A percentile compares a stretch with the other conserved stretches of the same genome.
phyloP scores from a whole-genome alignment of 2,113 vertebrate genomes.

The Psilopsiagon aymara region DNA sequence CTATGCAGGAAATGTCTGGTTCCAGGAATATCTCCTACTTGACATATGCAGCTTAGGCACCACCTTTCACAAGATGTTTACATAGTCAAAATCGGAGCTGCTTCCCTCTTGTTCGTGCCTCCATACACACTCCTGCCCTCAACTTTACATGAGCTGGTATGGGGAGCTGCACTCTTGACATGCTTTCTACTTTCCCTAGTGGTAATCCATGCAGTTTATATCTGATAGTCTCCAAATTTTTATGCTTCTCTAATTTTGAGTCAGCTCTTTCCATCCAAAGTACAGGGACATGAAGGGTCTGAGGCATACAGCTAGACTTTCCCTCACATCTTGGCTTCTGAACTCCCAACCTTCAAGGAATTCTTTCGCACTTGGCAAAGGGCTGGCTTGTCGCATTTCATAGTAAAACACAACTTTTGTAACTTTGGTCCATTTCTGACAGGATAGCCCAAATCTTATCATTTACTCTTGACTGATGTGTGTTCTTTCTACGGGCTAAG shows the following conservation, averaged over 20 bases:
- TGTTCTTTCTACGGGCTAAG: not conserved
- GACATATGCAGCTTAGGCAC: not conserved
- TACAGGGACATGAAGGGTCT: not conserved
- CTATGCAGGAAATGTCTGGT: not conserved
- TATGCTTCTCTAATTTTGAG: not conserved
- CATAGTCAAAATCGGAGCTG: not conserved
- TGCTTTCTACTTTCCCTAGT: not conserved
- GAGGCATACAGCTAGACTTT: not conserved
- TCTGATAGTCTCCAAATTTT: not conserved
- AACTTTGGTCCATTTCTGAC: not conserved
- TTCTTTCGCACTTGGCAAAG: not conserved
- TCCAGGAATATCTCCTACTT: not conserved
- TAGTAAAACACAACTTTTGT: not conserved
- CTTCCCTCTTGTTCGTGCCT: not conserved
- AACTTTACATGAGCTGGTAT: not conserved
- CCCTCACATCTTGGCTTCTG: not conserved
- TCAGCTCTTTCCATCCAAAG: not conserved
- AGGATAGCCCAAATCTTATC: not conserved
- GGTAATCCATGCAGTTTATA: not conserved
- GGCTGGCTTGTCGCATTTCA: not conserved
- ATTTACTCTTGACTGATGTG: not conserved
- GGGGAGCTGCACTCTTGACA: not conserved
- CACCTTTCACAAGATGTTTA: not conserved
- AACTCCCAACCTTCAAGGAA: not conserved
- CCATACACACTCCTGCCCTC: not conserved